Evolutionary conservation across 2,113 vertebrate genomes (phyloP).

Genomic region (Oxyruncus cristatus): DNA sequence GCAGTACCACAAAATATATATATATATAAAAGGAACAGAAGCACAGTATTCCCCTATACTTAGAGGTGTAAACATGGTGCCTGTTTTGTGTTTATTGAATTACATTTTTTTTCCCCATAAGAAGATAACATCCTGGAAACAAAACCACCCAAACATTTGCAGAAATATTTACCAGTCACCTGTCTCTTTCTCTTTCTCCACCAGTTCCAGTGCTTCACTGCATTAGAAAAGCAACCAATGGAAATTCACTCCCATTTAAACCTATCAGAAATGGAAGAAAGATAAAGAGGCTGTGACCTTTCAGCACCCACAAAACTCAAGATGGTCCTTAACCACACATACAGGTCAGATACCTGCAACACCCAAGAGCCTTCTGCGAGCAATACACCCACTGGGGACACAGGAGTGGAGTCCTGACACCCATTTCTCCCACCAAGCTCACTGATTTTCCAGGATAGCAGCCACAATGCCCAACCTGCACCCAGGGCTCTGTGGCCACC

Average conservation of each 20-base stretch:
- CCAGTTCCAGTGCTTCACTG: background rate
- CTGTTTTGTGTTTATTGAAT: background rate
- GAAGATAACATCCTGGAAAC: background rate
- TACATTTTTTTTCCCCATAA: background rate
- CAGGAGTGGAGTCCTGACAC: background rate
- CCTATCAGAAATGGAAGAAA: background rate
- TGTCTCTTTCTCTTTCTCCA: background rate
- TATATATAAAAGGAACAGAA: background rate
- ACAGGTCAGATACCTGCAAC: background rate
- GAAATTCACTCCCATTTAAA: background rate
- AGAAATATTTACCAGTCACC: background rate
- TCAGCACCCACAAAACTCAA: background rate
- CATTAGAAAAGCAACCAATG: background rate
- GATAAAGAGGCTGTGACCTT: background rate
- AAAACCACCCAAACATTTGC: background rate
- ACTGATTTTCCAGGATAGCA: background rate
- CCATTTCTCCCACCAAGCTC: background rate
- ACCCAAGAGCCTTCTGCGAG: background rate
- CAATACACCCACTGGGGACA: background rate
- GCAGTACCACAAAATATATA: background rate
- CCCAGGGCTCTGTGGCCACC: background rate
- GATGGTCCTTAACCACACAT: background rate
- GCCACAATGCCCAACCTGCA: fast-evolving
- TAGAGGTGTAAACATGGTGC: background rate
- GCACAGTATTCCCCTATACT: background rate